Percentiles rank a stretch among this genome's conserved stretches.
phyloP scores from a whole-genome alignment of 1,140 invertebrate genomes.

The Catajapyx aquilonaris region DNA sequence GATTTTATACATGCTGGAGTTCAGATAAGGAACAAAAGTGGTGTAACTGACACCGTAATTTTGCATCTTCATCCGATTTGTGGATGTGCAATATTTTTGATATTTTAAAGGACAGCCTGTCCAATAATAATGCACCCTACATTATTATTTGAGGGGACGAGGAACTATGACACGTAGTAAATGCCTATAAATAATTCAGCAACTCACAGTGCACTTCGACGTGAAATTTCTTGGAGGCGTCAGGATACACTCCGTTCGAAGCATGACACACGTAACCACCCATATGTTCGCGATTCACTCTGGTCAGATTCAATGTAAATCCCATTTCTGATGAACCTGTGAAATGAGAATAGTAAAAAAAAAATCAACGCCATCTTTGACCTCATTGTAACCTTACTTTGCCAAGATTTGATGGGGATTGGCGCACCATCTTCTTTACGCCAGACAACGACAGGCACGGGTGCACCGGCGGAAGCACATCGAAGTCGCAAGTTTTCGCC shows the following conservation, averaged over 20 bases:
- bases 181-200: too few species aligned
- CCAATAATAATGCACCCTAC: too few species aligned
- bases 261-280: constrained; percentile 68
- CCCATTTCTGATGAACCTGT: constrained; percentile 45
- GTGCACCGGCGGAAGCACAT: constrained; percentile 52
- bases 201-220: constrained; percentile 76
- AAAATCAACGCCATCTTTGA: constrained; percentile 1
- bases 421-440: constrained; percentile 37
- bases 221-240: constrained; percentile 51
- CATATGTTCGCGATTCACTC: constrained; percentile 64
- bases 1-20: too few species aligned
- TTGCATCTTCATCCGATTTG: too few species aligned
- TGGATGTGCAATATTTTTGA: too few species aligned
- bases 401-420: constrained; percentile 36
- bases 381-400: constrained; percentile 22
- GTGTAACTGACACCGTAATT: too few species aligned
- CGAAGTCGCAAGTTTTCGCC: constrained; percentile 47
- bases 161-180: too few species aligned
- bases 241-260: constrained; percentile 67
- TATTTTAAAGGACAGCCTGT: too few species aligned
- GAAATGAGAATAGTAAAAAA: constrained; percentile 7
- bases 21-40: too few species aligned
- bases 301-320: constrained; percentile 50
- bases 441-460: constrained; percentile 54
- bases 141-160: too few species aligned